Conservation (phyloP, 37 sponge, comb jelly and placozoan genomes). For the Beroe ovata region DNA sequence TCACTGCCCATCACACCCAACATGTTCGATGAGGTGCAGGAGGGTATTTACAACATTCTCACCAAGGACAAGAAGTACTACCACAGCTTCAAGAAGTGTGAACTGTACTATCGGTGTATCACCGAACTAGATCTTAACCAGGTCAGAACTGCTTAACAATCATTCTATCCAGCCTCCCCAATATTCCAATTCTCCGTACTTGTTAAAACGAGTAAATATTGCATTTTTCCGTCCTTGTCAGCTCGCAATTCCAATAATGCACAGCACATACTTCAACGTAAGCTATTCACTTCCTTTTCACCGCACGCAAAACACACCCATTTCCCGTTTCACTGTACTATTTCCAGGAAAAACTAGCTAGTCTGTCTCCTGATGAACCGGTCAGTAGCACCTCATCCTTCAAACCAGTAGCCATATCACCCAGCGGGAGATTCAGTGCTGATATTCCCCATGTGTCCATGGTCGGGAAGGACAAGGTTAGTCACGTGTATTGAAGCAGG, state of each 20-base stretch:
- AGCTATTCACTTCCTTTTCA: too few species aligned
- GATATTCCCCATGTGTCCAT: conserved; percentile 56
- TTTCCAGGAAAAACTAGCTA: conserved; percentile 19
- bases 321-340: too few species aligned
- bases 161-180: too few species aligned
- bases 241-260: too few species aligned
- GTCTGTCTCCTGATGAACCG: conserved; percentile 41
- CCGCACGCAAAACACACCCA: too few species aligned
- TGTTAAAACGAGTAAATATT: too few species aligned
- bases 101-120: conserved; percentile 49
- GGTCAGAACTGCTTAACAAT: too few species aligned
- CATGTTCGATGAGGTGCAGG: conserved; percentile 64
- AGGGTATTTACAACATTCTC: conserved; percentile 62
- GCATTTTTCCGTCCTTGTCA: too few species aligned
- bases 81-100: conserved; percentile 23
- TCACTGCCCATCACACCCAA: conserved; percentile 58
- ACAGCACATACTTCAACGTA: too few species aligned
- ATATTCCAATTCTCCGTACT: too few species aligned
- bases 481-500: too few species aligned
- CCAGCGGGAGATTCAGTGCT: conserved; percentile 49
- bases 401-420: conserved; percentile 47
- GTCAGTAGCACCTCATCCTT: conserved; percentile 21
- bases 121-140: conserved; percentile 60
- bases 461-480: conserved; percentile 65
- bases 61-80: conserved; percentile 58